These are phyloP conservation scores for Corvus cornix DNA, from an alignment of 2,113 vertebrate genomes.

Conservation along the genomic window DNA sequence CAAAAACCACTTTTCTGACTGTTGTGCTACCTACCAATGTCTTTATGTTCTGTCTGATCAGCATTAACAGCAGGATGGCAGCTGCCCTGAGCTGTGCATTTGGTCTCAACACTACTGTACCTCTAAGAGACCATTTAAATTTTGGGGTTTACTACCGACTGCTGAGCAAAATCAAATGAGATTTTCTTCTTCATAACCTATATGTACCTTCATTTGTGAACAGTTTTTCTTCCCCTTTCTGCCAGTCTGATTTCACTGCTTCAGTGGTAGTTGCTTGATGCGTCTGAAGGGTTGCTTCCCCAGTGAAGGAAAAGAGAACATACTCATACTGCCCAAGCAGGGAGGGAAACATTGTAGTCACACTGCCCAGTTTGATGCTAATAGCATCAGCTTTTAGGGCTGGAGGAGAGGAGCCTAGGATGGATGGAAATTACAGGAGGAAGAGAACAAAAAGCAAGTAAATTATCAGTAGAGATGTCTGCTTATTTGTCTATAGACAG, in stretches of 20 bases:
- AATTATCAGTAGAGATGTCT: not conserved
- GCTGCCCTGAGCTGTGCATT: not conserved
- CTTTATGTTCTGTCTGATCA: not conserved
- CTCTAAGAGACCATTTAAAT: not conserved
- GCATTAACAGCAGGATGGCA: not conserved
- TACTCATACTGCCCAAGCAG: not conserved
- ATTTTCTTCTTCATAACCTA: not conserved
- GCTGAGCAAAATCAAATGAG: not conserved
- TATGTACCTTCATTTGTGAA: not conserved
- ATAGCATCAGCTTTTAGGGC: not conserved
- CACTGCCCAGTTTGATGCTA: not conserved
- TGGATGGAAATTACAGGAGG: not conserved
- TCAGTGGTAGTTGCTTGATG: accelerated
- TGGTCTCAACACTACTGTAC: not conserved
- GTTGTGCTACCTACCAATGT: not conserved
- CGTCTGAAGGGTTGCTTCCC: not conserved
- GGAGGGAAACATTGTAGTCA: not conserved
- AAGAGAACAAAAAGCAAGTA: not conserved
- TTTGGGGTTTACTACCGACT: not conserved
- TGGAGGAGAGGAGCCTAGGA: not conserved
- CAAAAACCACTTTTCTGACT: not conserved
- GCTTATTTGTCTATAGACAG: not conserved
- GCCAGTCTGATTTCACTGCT: not conserved
- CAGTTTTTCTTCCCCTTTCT: not conserved
- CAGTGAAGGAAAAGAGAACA: not conserved